phyloP scores from a whole-genome alignment of 2,888 invertebrate species.

The Drosophila emarginata region DNA sequence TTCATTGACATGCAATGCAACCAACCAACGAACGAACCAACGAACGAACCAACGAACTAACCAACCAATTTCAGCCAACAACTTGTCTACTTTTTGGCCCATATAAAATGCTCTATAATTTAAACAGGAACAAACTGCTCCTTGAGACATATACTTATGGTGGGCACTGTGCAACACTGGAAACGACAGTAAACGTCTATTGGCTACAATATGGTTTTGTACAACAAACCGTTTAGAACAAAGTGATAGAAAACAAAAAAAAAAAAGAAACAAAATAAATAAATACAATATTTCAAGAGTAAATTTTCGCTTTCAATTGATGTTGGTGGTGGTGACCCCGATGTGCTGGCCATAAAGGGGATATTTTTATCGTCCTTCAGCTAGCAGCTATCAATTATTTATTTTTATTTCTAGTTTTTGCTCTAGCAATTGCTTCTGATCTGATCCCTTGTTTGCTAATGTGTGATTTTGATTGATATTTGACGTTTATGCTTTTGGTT shows the following conservation, averaged over 20 bases:
- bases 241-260: conserved; percentile 26
- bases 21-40: conserved; percentile 9
- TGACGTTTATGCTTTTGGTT: conserved; percentile 68
- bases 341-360: background rate
- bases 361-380: background rate
- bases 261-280: too few species aligned
- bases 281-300: too few species aligned
- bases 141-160: conserved; percentile 62
- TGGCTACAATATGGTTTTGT: conserved; percentile 19
- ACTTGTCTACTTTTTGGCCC: background rate
- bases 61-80: too few species aligned
- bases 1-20: conserved; percentile 69
- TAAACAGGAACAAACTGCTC: conserved; percentile 37
- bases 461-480: conserved; percentile 78
- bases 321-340: too few species aligned
- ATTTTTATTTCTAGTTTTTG: conserved; percentile 57
- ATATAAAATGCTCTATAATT: conserved; percentile 51
- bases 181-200: conserved; percentile 28
- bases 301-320: too few species aligned
- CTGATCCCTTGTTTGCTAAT: conserved; percentile 51
- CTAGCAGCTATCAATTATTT: conserved; percentile 50
- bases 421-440: conserved; percentile 33
- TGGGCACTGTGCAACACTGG: conserved; percentile 32
- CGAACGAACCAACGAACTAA: conserved; percentile 25
- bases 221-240: conserved; percentile 46